Evolutionary conservation across 2,888 invertebrate species (phyloP), one percentile per base, ranked within the genome.

Genomic region (Timandra comae): DNA sequence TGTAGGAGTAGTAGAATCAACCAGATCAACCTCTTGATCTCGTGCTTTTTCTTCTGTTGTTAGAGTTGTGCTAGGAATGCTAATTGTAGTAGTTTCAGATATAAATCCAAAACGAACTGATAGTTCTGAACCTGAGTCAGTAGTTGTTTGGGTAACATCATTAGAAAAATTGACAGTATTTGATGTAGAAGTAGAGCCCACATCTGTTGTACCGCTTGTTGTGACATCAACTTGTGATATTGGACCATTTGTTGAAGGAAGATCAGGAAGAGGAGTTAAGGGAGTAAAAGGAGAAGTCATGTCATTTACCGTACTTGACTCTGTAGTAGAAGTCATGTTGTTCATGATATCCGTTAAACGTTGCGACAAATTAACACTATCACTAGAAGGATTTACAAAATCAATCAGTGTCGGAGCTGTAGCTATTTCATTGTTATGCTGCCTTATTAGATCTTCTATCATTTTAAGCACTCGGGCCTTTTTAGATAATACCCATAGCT

Each of bases 391-490:
- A 40, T 48, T 63, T 12, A 71, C 52, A 33, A 70, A 46, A 35
- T 79, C 76, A 46, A 61, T 65, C 43, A 82, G 50, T 26, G 74
- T 62, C 33, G 63, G 56, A 31, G 65, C 68, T 43, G 74, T 80
- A 21, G 68, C 70, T 44, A 85, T 56, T 61, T 86, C 85, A 31
- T 67, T 63, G 48, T 86, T 79, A 43, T 87, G 85, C 49, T 76
- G 70, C 49, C 66, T 63, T 49, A 87, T 74, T 25, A 87, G 55
- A 38, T 85, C 77, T 72, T 86, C 85, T 33, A 86, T 86, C 76
- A 85, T 82, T 62, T 82, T 72, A 38, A 86, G 67, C 41, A 86
- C 78, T 43, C 69, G 70, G 39, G 86, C 85, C 66, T 84, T 80
- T 57, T 78, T 81, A n/a, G 85, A 80, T 40, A 86, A 57, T 45